Base-by-base conservation (phyloP, 2,888 invertebrate genomes). In the Melinaea marsaeus region DNA sequence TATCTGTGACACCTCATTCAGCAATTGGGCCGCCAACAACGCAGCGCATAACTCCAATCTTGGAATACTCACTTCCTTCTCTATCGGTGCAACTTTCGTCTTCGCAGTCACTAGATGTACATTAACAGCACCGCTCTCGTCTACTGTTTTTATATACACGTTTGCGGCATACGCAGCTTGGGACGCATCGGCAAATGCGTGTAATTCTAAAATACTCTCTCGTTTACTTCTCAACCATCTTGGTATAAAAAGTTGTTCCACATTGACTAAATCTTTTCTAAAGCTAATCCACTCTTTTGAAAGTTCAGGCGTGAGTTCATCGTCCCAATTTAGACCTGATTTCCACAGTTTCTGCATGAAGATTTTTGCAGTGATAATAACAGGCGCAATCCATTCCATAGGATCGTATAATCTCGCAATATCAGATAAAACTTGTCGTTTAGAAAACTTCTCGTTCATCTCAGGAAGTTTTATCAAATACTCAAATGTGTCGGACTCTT, bases 401-500 rank as follows among this genome's bases (percentile, higher is more conserved):
- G 68, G 71, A 32, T 70, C 69, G 55, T 64, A 71, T 1, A 64
- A 45, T 51, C 65, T 65, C 1, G 71, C 71, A 55, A 70, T 67
- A n/a, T 55, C 58, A 9, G 67, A 69, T 7, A 70, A 47, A 13
- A 70, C 69, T 55, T 57, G 60, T 60, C 68, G 55, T 57, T 69
- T 58, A n/a, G n/a, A n/a, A n/a, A n/a, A n/a, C n/a, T n/a, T n/a
- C n/a, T n/a, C n/a, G n/a, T n/a, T 64, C 0, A 32, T 0, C 32
- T 60, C 67, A 6, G 70, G 64, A 46, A 73, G 47, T 3, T 68
- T 54, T n/a, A n/a, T n/a, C n/a, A n/a, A n/a, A n/a, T n/a, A n/a
- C n/a, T n/a, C n/a, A n/a, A n/a, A n/a, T n/a, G n/a, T n/a, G n/a
- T n/a, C n/a, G n/a, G n/a, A n/a, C n/a, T n/a, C n/a, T n/a, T n/a